Base-by-base conservation (phyloP, 2,113 vertebrate species). In the Pipa parva region DNA sequence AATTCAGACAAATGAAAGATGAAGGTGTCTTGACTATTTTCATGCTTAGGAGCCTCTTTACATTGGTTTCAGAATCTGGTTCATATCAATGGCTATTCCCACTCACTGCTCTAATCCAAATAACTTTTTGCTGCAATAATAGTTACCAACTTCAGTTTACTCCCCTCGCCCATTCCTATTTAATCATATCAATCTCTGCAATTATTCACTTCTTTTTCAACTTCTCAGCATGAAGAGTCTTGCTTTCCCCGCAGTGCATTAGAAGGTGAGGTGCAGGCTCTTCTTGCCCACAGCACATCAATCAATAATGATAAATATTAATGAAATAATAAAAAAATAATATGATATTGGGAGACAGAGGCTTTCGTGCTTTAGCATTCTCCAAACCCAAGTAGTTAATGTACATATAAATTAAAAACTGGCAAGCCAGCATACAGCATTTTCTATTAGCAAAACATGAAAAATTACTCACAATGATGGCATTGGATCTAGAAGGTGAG, bases 301-400 rank as follows among this genome's bases (percentile, higher is more conserved):
- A 57, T 65, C 52, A 27, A 65, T 65, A 17, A 21, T 56, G 18
- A n/a, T 57, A 65, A 65, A 57, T 65, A 65, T 65, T 46, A 48
- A 65, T 65, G 52, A 15, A 56, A 65, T 65, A 65, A 65, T 65
- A 57, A 65, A 64, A 64, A 55, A 55, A 64, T 55, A 45, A 46
- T 46, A 46, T 12, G 26, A 48, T 65, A 65, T 24, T 57, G 52
- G n/a, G 37, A 64, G 49, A 21, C 26, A 21, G 33, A 33, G 7
- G 49, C 48, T 63, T 52, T 39, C 61, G 20, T 54, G 61, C 61
- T 52, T 21, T 5, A 37, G 50, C 48, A 37, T 29, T 63, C 49
- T 63, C 31, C 21, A 20, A 18, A n/a, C 48, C 48, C 37, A 7
- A 49, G 18, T 20, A 24, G 13, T 42, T 22, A 52, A 33, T 52